Evolutionary conservation across 2,888 invertebrate genomes (phyloP).

Genomic region (Nycteola revayana): DNA sequence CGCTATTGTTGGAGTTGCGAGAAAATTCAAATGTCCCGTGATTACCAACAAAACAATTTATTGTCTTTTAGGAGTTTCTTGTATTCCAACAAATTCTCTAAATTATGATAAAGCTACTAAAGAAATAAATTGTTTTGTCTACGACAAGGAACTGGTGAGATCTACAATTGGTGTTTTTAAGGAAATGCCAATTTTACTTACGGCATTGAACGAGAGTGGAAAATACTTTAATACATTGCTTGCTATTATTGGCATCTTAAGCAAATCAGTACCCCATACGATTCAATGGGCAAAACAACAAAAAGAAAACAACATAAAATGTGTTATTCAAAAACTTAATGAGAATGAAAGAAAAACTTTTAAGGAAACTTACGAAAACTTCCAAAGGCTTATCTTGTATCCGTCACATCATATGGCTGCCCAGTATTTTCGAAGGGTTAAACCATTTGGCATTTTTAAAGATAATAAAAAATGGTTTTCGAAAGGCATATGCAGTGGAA

Average conservation of each 20-base stretch:
- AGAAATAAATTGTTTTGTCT: constrained; percentile 19
- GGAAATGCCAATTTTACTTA: constrained; percentile 24
- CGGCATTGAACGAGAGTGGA: constrained; percentile 15
- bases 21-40: constrained; percentile 32
- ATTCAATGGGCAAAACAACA: constrained; percentile 20
- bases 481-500: constrained; percentile 27
- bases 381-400: constrained; percentile 12
- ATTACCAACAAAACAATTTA: constrained; percentile 37
- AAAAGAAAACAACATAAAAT: constrained; percentile 6
- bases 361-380: constrained; percentile 13
- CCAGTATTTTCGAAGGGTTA: constrained; percentile 21
- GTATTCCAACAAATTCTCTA: constrained; percentile 16
- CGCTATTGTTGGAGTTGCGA: constrained; percentile 31
- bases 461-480: constrained; percentile 28
- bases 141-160: constrained; percentile 15
- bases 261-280: constrained; percentile 3
- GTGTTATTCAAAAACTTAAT: constrained; percentile 2
- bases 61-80: constrained; percentile 28
- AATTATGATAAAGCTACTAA: not conserved
- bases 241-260: constrained; percentile 3
- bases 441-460: constrained; percentile 12
- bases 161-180: constrained; percentile 20
- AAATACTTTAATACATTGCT: constrained; percentile 3
- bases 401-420: constrained; percentile 16
- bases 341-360: constrained; percentile 11